phyloP scores from a whole-genome alignment of 2,113 vertebrate species.

The Phylloscopus trochilus region DNA sequence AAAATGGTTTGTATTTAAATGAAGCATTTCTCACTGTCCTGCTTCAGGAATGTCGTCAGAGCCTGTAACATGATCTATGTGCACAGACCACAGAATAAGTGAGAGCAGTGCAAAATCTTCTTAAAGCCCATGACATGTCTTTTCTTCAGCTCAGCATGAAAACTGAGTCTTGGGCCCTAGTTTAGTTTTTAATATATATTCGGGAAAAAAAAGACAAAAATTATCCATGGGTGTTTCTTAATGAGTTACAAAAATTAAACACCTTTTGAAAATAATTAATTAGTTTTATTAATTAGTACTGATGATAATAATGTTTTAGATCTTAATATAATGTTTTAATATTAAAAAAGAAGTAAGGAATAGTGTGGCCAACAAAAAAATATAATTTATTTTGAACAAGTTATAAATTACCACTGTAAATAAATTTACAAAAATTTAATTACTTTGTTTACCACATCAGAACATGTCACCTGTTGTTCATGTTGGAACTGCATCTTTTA shows the following conservation, averaged over 20 bases:
- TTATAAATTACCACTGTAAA: background rate
- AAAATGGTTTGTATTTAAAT: background rate
- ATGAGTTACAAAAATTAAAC: background rate
- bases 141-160: background rate
- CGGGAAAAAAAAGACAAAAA: background rate
- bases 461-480: background rate
- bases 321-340: background rate
- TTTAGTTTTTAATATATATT: background rate
- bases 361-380: background rate
- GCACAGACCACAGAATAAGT: background rate
- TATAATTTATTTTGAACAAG: background rate
- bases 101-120: background rate
- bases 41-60: background rate
- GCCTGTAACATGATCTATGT: background rate
- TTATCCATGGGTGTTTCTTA: background rate
- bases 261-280: background rate
- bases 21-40: background rate
- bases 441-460: background rate
- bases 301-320: background rate
- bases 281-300: background rate
- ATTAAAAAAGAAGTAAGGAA: background rate
- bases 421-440: background rate
- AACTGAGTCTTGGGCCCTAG: background rate
- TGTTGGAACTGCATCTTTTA: background rate
- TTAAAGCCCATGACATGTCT: background rate